Conservation (phyloP, 2,888 invertebrate genomes). For the Dorcus hopei region DNA sequence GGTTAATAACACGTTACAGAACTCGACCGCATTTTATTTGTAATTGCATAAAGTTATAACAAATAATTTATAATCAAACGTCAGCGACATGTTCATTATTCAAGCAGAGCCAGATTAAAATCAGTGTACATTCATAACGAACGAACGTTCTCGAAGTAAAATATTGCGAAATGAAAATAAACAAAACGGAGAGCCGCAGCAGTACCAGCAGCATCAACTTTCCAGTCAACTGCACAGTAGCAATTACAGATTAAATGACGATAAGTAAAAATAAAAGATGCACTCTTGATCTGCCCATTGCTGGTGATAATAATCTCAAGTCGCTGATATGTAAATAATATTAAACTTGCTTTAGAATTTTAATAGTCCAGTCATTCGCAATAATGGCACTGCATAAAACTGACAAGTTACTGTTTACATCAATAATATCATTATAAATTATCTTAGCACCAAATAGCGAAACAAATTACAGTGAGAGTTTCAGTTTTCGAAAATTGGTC, state of each 20-base stretch:
- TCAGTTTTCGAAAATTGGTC: no score
- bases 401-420: neutral
- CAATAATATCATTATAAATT: no score
- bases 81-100: neutral
- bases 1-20: no score
- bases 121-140: conserved; percentile 1
- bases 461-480: no score
- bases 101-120: neutral
- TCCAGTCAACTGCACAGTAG: conserved; percentile 11
- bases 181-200: neutral
- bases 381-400: conserved; percentile 12
- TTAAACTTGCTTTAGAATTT: conserved; percentile 6
- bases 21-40: neutral
- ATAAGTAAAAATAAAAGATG: conserved; percentile 7
- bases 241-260: conserved; percentile 15
- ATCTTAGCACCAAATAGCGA: no score
- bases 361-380: conserved; percentile 5
- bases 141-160: neutral
- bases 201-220: conserved; percentile 1
- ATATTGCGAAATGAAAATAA: neutral
- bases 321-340: conserved; percentile 8
- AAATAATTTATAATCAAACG: neutral
- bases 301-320: conserved; percentile 5
- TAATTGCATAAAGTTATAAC: neutral
- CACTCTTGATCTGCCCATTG: neutral